Conservation (phyloP, 2,113 vertebrate genomes). For the Microcebus lehilahytsara region DNA sequence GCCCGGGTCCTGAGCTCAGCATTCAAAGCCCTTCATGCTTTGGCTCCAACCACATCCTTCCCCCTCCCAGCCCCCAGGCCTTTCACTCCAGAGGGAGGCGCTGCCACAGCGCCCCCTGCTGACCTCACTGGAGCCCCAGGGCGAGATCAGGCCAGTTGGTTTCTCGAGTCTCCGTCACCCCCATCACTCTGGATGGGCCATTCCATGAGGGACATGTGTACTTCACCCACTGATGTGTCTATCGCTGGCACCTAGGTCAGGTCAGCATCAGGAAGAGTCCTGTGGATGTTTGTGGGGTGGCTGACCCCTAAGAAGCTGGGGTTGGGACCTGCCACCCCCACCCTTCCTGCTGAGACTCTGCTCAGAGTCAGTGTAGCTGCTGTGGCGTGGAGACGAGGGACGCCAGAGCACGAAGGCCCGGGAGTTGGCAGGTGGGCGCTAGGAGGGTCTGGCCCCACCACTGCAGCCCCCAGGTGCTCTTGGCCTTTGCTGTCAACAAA, state of each 20-base stretch:
- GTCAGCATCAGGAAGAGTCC: background rate
- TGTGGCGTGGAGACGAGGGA: background rate
- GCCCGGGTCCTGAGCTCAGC: background rate
- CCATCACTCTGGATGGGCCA: background rate
- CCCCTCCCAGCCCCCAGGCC: background rate
- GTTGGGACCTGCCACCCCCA: background rate
- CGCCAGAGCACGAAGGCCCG: background rate
- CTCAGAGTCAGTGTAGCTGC: background rate
- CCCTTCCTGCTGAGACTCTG: background rate
- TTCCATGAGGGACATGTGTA: background rate
- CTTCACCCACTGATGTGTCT: background rate
- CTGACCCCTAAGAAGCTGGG: background rate
- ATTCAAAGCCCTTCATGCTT: background rate
- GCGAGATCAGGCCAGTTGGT: background rate
- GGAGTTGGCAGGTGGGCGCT: background rate
- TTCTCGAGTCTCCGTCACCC: background rate
- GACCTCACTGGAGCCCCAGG: fast-evolving
- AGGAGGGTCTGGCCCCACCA: background rate
- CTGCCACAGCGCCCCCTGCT: slow-evolving; percentile 28
- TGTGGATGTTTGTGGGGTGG: background rate
- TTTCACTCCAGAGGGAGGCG: background rate
- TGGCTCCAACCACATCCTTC: background rate
- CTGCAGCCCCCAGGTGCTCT: background rate
- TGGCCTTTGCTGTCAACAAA: background rate
- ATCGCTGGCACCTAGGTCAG: background rate